Evolutionary conservation across 2,113 vertebrate genomes (phyloP).

Genomic region (Donacobius atricapilla): DNA sequence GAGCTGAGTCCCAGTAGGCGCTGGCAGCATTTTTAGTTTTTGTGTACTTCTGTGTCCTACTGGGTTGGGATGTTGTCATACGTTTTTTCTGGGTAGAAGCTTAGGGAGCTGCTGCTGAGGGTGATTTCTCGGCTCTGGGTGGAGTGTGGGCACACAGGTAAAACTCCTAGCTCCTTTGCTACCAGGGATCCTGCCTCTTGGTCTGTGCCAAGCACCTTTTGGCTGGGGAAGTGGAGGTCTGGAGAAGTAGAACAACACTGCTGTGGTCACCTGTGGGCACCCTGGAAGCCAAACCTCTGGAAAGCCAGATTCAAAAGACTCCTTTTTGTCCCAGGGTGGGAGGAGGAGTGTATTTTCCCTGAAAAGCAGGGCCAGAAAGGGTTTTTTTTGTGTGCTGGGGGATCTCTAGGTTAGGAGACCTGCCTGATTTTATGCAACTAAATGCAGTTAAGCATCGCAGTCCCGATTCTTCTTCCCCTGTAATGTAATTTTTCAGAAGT

Average conservation of each 20-base stretch:
- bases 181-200: not conserved
- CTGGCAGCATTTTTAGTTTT: not conserved
- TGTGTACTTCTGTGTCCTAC: not conserved
- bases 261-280: rapidly evolving
- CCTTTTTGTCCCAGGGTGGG: not conserved
- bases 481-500: not conserved
- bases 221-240: not conserved
- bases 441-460: not conserved
- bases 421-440: not conserved
- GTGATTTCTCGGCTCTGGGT: rapidly evolving
- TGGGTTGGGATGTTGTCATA: not conserved
- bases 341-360: not conserved
- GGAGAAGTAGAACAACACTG: not conserved
- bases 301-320: not conserved
- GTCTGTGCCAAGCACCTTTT: not conserved
- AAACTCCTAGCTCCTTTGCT: not conserved
- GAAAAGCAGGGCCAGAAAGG: not conserved
- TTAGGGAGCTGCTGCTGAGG: not conserved
- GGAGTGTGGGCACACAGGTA: not conserved
- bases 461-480: not conserved
- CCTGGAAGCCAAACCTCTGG: not conserved
- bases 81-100: not conserved
- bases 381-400: not conserved
- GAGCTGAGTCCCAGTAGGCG: not conserved
- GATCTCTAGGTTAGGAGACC: not conserved